Percentiles rank a stretch among this genome's conserved stretches.
These are phyloP conservation scores for Chondrilla cf. caribensis DNA, from an alignment of 37 sponge, comb jelly and placozoan species.

Conservation along the genomic window DNA sequence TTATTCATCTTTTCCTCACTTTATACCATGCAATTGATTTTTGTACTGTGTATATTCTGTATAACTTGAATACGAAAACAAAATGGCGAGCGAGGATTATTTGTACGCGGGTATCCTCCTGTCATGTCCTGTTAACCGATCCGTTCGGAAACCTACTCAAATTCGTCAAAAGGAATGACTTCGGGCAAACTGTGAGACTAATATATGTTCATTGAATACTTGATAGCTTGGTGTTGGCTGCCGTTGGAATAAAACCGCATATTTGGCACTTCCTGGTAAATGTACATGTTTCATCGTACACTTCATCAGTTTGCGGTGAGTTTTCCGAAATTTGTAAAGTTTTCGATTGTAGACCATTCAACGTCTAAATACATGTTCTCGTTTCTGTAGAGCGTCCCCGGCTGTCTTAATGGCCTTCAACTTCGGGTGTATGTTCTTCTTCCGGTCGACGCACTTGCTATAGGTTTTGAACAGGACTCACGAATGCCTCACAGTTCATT, in stretches of 20 bases:
- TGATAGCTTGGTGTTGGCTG: not conserved
- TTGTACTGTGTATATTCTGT: no score
- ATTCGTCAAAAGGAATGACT: not conserved
- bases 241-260: not conserved
- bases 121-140: not conserved
- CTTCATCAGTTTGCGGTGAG: not conserved
- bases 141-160: conserved; percentile 6
- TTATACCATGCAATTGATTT: no score
- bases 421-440: conserved; percentile 46
- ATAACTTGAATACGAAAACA: not conserved
- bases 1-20: no score
- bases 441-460: conserved; percentile 14
- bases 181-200: not conserved
- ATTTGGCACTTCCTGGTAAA: not conserved
- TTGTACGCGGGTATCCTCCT: not conserved
- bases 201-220: not conserved
- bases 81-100: conserved; percentile 33
- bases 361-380: no score
- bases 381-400: conserved; percentile 24
- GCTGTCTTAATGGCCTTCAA: conserved; percentile 3
- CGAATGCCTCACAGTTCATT: conserved; percentile 42
- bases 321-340: no score
- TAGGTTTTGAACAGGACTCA: conserved; percentile 33
- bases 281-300: not conserved
- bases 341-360: no score